phyloP scores from a whole-genome alignment of 1,140 invertebrate species.

The Melipona quadrifasciata region DNA sequence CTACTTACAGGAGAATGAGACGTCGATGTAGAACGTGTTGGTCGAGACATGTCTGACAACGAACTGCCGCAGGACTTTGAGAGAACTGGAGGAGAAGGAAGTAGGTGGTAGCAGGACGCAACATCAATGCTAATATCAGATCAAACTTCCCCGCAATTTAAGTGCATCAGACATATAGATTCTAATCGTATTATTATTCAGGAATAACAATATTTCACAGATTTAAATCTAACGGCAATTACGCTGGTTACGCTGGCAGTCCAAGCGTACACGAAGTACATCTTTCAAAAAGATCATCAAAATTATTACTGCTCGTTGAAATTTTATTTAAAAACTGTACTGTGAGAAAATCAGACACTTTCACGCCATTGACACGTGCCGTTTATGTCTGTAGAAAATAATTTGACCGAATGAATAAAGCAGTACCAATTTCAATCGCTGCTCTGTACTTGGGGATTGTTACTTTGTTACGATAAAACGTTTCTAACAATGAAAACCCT shows the following conservation, averaged over 20 bases:
- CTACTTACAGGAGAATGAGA: not conserved
- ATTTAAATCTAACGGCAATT: too few relatives aligned
- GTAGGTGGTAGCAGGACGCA: slow-evolving; percentile 52
- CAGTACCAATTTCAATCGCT: not conserved
- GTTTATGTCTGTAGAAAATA: not conserved
- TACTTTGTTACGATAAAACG: not conserved
- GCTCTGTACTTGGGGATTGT: too few relatives aligned
- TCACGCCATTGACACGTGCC: not conserved
- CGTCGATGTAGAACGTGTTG: slow-evolving; percentile 9
- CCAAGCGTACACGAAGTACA: too few relatives aligned
- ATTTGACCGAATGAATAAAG: not conserved
- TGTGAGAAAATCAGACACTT: not conserved
- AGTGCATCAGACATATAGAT: too few relatives aligned
- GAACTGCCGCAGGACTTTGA: slow-evolving; percentile 37
- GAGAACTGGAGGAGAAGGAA: slow-evolving; percentile 23
- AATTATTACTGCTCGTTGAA: not conserved
- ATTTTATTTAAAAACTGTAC: not conserved
- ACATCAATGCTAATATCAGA: not conserved
- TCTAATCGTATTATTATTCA: not conserved
- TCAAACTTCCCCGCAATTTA: not conserved
- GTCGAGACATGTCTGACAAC: not conserved
- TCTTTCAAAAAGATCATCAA: not conserved
- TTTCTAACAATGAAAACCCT: not conserved
- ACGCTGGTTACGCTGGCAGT: too few relatives aligned
- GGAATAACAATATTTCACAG: not conserved